These are phyloP conservation scores for Cheilosia soror DNA, from an alignment of 2,888 invertebrate species.

Conservation along the genomic window DNA sequence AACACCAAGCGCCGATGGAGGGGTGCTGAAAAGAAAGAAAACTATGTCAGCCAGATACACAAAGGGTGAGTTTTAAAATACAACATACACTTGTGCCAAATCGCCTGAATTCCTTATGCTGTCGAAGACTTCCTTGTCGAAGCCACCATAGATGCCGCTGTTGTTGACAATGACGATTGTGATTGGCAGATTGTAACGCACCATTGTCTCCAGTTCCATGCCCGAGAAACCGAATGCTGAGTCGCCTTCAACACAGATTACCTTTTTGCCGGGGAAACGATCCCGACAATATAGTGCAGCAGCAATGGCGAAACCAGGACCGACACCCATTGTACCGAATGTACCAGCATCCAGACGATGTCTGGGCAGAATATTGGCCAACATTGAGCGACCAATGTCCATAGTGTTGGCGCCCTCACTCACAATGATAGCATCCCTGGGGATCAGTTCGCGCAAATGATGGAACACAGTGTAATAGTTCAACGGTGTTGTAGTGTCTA, in stretches of 20 bases:
- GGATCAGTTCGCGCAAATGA: slow-evolving; percentile 90
- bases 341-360: slow-evolving; percentile 97
- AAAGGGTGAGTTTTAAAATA: slow-evolving; percentile 9
- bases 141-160: slow-evolving; percentile 96
- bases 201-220: slow-evolving; percentile 99
- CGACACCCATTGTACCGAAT: slow-evolving; percentile 99
- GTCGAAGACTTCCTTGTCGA: slow-evolving; percentile 90
- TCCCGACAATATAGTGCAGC: slow-evolving; percentile 95
- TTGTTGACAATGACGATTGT: slow-evolving; percentile 97
- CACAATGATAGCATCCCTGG: slow-evolving; percentile 94
- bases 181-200: slow-evolving; percentile 95
- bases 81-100: slow-evolving; percentile 89
- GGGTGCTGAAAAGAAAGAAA: slow-evolving; percentile 87
- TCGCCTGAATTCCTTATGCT: slow-evolving; percentile 89
- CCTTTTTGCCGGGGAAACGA: slow-evolving; percentile 90
- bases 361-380: slow-evolving; percentile 92
- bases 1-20: slow-evolving; percentile 91
- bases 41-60: slow-evolving; percentile 49
- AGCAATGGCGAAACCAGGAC: slow-evolving; percentile 95
- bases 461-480: slow-evolving; percentile 98
- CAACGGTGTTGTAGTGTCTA: slow-evolving; percentile 89
- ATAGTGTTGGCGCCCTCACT: slow-evolving; percentile 99
- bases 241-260: slow-evolving; percentile 97
- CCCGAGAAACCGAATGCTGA: slow-evolving; percentile 99
- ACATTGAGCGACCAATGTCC: slow-evolving; percentile 97